Evolutionary conservation across 37 sponge, comb jelly and placozoan genomes (phyloP), one percentile per base, ranked within the genome.

Genomic region (Dysidea cf. avara): DNA sequence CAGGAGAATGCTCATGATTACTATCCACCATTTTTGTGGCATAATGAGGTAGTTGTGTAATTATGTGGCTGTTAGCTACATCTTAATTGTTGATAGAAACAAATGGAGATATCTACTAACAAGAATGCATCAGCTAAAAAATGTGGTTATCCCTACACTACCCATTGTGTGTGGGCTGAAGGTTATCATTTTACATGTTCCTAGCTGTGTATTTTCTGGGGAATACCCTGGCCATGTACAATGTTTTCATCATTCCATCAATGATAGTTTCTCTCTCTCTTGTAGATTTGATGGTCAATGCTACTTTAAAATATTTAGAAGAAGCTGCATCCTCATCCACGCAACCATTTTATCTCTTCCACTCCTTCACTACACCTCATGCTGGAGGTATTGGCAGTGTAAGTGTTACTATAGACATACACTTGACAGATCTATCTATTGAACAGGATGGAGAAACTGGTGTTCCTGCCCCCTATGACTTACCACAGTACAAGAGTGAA

Each of bases 351-450:
- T 77, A 68, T 25, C 67, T 77, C 2, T 77, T 77, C 9, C 79
- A 67, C 20, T 66, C 79, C 0, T 77, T 77, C 79, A 77, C 79
- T 57, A 68, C 79, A 36, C 79, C 79, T 28, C 79, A 77, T 50
- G 79, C 79, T 38, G 79, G 79, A 38, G 79, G 39, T 5, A 37
- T 77, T 29, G 79, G 79, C 7, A 64, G 2, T 13, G 68, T 71
- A 30, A 47, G 46, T 43, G 46, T n/a, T n/a, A n/a, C n/a, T n/a
- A 12, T 43, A 5, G 9, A 12, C 46, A 5, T 12, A 43, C 46
- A 43, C 9, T 43, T 43, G 7, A 43, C 5, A 9, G 7, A 43
- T 43, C 7, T 9, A 43, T 9, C 5, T 43, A 12, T 43, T 12
- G 5, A 43, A 4, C 25, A 68, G 69, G 17, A 75, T 75, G 64